Percentiles rank a stretch among this genome's conserved stretches.
phyloP scores from a whole-genome alignment of 2,797 vertebrate genomes.

The Adrianichthys oophorus region DNA sequence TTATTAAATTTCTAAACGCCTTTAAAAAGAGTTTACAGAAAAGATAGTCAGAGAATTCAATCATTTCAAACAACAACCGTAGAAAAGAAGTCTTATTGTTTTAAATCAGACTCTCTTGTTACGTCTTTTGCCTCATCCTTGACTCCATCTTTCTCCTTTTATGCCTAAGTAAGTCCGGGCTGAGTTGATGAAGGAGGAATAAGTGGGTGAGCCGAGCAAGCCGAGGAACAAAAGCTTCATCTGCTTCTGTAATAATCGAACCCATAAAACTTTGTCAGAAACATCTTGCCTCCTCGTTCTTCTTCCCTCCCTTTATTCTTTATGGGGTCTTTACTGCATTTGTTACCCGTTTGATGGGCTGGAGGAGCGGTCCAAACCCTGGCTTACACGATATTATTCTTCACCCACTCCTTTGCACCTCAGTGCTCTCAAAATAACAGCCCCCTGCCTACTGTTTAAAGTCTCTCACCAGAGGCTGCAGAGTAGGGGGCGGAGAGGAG shows the following conservation, averaged over 20 bases:
- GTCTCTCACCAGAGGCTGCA: slow-evolving; percentile 73
- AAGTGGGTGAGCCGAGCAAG: slow-evolving; percentile 27
- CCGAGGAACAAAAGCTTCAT: slow-evolving; percentile 61
- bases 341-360: slow-evolving; percentile 82
- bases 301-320: slow-evolving; percentile 77
- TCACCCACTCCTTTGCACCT: slow-evolving; percentile 61
- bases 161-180: slow-evolving; percentile 63
- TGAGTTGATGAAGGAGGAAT: slow-evolving; percentile 61
- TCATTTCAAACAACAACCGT: too few species aligned
- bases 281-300: slow-evolving; percentile 78
- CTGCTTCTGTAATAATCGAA: slow-evolving; percentile 72
- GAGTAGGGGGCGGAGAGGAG: slow-evolving; percentile 55
- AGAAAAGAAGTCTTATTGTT: neutral
- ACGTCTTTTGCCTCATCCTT: slow-evolving; percentile 25
- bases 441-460: slow-evolving; percentile 80
- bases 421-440: slow-evolving; percentile 78
- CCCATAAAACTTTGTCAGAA: slow-evolving; percentile 78
- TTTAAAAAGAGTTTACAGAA: too few species aligned
- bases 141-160: slow-evolving; percentile 39
- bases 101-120: slow-evolving; percentile 4
- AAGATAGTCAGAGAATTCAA: too few species aligned
- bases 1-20: too few species aligned
- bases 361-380: slow-evolving; percentile 74
- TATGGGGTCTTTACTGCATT: slow-evolving; percentile 80
- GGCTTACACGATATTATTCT: slow-evolving; percentile 82